Base-by-base conservation (phyloP, 1,140 invertebrate species). In the Drusus annulatus region DNA sequence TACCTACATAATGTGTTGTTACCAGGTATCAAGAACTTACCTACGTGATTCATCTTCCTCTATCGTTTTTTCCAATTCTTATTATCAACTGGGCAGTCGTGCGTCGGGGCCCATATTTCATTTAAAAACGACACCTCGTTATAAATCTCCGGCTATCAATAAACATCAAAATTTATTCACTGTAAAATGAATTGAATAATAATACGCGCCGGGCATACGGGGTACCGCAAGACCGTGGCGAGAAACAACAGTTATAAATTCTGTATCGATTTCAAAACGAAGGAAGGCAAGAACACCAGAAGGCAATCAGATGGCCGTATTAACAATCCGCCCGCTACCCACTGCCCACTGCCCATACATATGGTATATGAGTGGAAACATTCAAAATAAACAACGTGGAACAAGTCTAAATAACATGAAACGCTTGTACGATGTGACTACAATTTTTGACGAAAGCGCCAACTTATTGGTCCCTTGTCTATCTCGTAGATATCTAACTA, bases 181-280 rank as follows among this genome's bases (percentile, higher is more conserved):
- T 60, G 56, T 19, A 60, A 60, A 60, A 60, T 60, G 56, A 60
- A 60, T 60, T 60, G 56, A 60, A 60, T 60, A 60, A 60, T 60
- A 16, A 7, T 65, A 65, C 62, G 62, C 25, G 36, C 10, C 25
- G 28, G 21, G 23, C 16, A 16, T 25, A 65, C 21, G 21, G 23
- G 15, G 28, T 25, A 65, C 21, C 36, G 36, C 13, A 45, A 45
- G 36, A 45, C 36, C 36, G 2, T 45, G 36, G 7, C 36, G 36
- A 2, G 36, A 31, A 65, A 65, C 16, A 65, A 65, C 62, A 65
- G 62, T 65, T 65, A 65, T 65, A 13, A 65, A 65, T 25, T 65
- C 62, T 31, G 62, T 65, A 65, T 65, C 28, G 62, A 65, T 65
- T 65, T 65, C 62, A 21, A n/a, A 25, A 65, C 23, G 8, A 45